These are phyloP conservation scores for Larimichthys crocea DNA, from an alignment of 2,113 vertebrate species.

Conservation along the genomic window DNA sequence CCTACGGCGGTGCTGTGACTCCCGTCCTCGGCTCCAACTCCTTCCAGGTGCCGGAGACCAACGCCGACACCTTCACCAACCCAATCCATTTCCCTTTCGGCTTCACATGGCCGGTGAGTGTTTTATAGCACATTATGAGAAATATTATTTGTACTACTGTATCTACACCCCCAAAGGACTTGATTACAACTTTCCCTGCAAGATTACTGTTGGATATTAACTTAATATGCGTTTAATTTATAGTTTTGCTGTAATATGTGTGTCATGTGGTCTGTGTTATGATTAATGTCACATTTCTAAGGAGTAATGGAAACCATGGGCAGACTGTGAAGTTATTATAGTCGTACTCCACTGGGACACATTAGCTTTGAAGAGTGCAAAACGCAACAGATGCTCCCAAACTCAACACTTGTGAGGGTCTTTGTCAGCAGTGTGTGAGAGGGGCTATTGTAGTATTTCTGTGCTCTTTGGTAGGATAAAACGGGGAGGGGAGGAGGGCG, in stretches of 20 bases:
- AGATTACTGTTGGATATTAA: not conserved
- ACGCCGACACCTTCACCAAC: slow-evolving; percentile 92
- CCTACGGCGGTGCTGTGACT: slow-evolving; percentile 95
- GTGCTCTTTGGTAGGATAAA: slow-evolving; percentile 74
- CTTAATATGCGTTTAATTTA: not conserved
- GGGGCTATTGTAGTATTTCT: slow-evolving; percentile 78
- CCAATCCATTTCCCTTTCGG: slow-evolving; percentile 94
- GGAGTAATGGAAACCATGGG: not conserved
- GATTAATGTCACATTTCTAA: not conserved
- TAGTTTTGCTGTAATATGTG: not conserved
- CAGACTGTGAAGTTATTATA: slow-evolving; percentile 21
- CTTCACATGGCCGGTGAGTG: slow-evolving; percentile 98
- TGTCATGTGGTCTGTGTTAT: not conserved
- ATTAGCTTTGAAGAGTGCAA: slow-evolving; percentile 65
- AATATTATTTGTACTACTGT: not conserved
- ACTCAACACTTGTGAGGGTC: slow-evolving; percentile 78
- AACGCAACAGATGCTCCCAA: slow-evolving; percentile 79
- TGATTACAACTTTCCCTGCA: too few species aligned
- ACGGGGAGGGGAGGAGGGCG: slow-evolving; percentile 64
- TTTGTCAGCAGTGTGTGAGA: slow-evolving; percentile 81
- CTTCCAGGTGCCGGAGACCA: slow-evolving; percentile 93
- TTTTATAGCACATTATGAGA: not conserved
- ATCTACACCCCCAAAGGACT: not conserved
- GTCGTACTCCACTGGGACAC: slow-evolving; percentile 38
- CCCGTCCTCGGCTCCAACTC: slow-evolving; percentile 97